phyloP scores from a whole-genome alignment of 2,888 invertebrate genomes.

The Andrena hattorfiana region DNA sequence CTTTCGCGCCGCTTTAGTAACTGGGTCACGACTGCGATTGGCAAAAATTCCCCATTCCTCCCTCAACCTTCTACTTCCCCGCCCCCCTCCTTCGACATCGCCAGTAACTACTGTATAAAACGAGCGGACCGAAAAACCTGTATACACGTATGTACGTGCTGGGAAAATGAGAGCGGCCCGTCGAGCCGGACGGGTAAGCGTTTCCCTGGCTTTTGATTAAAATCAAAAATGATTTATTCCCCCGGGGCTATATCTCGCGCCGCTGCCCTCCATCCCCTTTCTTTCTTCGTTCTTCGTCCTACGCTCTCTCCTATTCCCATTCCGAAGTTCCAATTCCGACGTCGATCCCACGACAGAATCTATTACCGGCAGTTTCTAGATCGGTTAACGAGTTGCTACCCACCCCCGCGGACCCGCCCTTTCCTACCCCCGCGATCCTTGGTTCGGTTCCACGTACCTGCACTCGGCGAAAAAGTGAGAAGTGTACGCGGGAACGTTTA shows the following conservation, averaged over 20 bases:
- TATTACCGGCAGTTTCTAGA: constrained; percentile 71
- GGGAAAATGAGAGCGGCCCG: constrained; percentile 49
- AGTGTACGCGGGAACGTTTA: constrained; percentile 39
- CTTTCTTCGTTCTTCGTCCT: constrained; percentile 23
- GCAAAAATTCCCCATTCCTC: constrained; percentile 27
- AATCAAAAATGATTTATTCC: constrained; percentile 78
- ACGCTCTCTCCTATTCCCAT: constrained; percentile 59
- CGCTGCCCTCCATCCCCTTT: constrained; percentile 5
- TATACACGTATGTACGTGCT: constrained; percentile 16
- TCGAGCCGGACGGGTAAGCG: constrained; percentile 44
- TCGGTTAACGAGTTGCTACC: constrained; percentile 58
- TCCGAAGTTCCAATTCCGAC: constrained; percentile 58
- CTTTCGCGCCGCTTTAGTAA: constrained; percentile 34
- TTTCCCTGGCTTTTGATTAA: constrained; percentile 73
- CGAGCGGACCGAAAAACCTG: constrained; percentile 24
- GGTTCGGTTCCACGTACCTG: constrained; percentile 18
- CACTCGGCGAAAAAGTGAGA: not conserved
- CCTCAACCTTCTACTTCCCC: not conserved
- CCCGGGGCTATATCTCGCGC: constrained; percentile 58
- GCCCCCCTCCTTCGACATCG: not conserved
- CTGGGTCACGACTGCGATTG: constrained; percentile 47
- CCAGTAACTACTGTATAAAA: constrained; percentile 27
- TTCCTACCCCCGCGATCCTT: constrained; percentile 18
- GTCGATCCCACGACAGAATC: constrained; percentile 63
- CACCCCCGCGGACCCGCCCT: not conserved